Base-by-base conservation (phyloP, 92 coral and sea anemone species). In the Epizoanthus stellaris region DNA sequence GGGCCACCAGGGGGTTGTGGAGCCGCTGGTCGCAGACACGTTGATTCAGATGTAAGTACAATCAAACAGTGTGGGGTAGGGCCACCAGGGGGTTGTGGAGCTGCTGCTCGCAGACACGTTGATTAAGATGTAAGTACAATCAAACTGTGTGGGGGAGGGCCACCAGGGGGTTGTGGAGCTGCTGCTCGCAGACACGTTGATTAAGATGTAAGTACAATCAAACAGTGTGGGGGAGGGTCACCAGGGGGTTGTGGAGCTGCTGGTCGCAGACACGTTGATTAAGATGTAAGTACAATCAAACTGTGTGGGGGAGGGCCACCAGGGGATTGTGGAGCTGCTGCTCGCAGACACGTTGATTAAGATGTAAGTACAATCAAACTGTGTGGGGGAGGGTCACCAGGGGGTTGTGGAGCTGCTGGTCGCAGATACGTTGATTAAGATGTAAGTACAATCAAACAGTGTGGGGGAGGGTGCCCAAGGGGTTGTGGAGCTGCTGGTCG, bases 111-210 rank as follows among this genome's bases (percentile, higher is more conserved):
- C 86, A 45, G 90, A 87, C 34, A 70, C 90, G 5, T 73, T 66
- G 56, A 80, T 87, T 8, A 64, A 87, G 13, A 72, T 74, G 90
- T 87, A 80, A 3, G 86, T 45, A 45, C 11, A 45, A 45, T 45
- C 52, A 45, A 45, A 9, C 11, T 45, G 52, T 45, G 0, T 5
- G 52, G 1, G 52, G 7, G 49, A 87, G 65, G 86, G 90, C 0
- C 84, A 87, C 67, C 76, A 79, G 52, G 67, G 75, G 17, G 86
- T 80, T 53, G 85, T 81, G n/a, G 82, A 80, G 36, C 72, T 87
- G 17, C 67, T 87, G 14, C 81, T 76, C 25, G 56, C 86, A 45
- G 90, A 87, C 34, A 70, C 90, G 5, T 73, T 66, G 56, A 80
- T 87, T 8, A 64, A 87, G 13, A 72, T 74, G 90, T 87, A 80